Evolutionary conservation across 2,113 vertebrate genomes (phyloP).

Genomic region (Protobothrops mucrosquamatus): DNA sequence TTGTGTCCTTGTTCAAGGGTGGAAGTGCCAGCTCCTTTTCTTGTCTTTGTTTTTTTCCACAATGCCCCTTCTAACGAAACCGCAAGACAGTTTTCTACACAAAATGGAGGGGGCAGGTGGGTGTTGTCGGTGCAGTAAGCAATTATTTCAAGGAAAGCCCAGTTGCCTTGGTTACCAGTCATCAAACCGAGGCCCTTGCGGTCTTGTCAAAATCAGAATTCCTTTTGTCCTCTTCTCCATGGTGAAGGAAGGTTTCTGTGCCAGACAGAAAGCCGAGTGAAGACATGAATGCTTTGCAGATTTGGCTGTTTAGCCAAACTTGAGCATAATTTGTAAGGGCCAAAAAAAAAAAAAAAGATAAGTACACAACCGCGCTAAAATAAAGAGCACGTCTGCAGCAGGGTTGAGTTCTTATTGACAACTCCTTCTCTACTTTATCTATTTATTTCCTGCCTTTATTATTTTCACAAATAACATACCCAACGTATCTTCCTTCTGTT

Average conservation of each 20-base stretch:
- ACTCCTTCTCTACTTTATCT: too few species aligned
- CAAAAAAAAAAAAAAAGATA: fast-evolving
- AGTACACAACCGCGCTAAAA: background rate
- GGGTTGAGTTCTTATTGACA: background rate
- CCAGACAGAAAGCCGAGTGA: background rate
- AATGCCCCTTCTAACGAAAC: background rate
- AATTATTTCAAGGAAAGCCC: conserved; percentile 47
- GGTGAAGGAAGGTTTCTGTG: background rate
- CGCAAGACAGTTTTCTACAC: conserved; percentile 31
- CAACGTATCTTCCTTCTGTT: background rate
- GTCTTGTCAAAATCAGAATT: background rate
- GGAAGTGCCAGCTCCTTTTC: background rate
- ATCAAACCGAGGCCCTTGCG: conserved; percentile 22
- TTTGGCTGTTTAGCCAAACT: fast-evolving
- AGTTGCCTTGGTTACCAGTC: conserved; percentile 69
- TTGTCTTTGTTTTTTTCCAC: background rate
- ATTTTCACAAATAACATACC: too few species aligned
- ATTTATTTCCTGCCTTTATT: too few species aligned
- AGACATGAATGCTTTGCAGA: fast-evolving
- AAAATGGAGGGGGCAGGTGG: conserved; percentile 22
- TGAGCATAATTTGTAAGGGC: background rate
- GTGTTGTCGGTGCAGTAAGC: conserved; percentile 37
- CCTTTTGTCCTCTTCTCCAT: fast-evolving
- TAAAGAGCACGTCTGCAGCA: background rate
- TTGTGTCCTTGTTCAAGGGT: background rate